A percentile compares a stretch with the other conserved stretches of the same genome.
Conservation (phyloP, 2,888 invertebrate species). For the Drosophila buzzatii region DNA sequence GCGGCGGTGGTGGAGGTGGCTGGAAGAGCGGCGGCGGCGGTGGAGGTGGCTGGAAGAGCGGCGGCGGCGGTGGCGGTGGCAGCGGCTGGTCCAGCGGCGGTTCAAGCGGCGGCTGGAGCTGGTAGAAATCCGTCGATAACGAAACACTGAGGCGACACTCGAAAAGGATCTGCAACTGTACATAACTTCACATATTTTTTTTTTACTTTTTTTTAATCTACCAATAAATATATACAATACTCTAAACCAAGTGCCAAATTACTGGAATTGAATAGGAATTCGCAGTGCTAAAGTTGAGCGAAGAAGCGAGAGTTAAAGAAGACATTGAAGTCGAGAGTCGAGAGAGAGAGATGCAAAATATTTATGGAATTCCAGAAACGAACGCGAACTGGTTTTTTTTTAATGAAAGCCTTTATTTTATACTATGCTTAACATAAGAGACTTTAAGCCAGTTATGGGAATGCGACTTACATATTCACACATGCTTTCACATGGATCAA, state of each 20-base stretch:
- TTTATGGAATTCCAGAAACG: too few species aligned
- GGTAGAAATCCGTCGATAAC: constrained; percentile 42
- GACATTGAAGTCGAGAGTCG: too few species aligned
- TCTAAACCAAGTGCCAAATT: constrained; percentile 7
- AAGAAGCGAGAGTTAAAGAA: not conserved
- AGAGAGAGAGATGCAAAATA: too few species aligned
- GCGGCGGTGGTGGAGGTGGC: constrained; percentile 35
- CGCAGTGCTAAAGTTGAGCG: too few species aligned
- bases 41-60: constrained; percentile 34
- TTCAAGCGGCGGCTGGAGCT: constrained; percentile 57
- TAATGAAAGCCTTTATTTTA: too few species aligned
- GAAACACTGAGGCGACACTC: constrained; percentile 9
- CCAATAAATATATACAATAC: constrained; percentile 43
- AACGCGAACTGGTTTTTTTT: too few species aligned
- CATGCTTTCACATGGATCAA: too few species aligned
- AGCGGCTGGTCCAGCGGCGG: constrained; percentile 38
- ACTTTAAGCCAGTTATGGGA: too few species aligned
- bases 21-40: constrained; percentile 40
- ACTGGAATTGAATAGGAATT: too few species aligned
- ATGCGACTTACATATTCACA: too few species aligned
- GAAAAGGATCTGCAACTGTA: constrained; percentile 40
- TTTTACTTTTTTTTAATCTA: constrained; percentile 23
- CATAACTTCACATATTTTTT: constrained; percentile 20
- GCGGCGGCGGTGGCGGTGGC: constrained; percentile 13
- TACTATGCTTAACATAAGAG: too few species aligned